Conservation (phyloP, 2,797 vertebrate genomes). For the Melanotaenia boesemani region DNA sequence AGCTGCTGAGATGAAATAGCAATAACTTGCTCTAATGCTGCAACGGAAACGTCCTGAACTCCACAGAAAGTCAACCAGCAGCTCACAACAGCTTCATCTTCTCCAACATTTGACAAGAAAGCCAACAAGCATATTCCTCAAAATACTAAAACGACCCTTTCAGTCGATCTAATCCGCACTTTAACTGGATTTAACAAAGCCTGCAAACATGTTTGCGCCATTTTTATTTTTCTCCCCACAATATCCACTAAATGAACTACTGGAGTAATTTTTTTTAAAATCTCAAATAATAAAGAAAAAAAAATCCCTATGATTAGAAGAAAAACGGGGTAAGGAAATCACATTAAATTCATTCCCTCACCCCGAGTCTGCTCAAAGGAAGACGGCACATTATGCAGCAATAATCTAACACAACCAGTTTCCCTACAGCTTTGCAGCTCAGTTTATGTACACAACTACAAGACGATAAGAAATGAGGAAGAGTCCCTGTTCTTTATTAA, state of each 20-base stretch:
- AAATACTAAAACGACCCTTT: conserved; percentile 9
- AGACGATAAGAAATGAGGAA: conserved; percentile 15
- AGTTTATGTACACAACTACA: conserved; percentile 54
- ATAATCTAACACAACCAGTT: conserved; percentile 53
- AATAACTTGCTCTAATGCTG: not conserved
- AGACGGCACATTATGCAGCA: conserved; percentile 55
- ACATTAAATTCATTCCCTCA: not conserved
- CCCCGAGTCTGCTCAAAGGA: conserved; percentile 39
- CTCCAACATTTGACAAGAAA: conserved; percentile 5
- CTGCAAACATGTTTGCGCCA: conserved; percentile 15
- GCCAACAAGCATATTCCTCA: not conserved
- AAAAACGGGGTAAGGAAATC: not conserved
- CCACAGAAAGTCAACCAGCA: not conserved
- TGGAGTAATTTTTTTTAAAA: conserved; percentile 4
- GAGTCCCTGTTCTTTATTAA: conserved; percentile 34
- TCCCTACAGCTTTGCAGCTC: conserved; percentile 47
- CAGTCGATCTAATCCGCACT: conserved; percentile 21
- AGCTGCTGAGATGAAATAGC: not conserved
- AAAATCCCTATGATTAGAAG: conserved; percentile 11
- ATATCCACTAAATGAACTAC: conserved; percentile 31
- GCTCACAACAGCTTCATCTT: conserved; percentile 1
- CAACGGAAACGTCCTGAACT: not conserved
- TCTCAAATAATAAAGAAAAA: conserved; percentile 20
- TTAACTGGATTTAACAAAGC: conserved; percentile 13
- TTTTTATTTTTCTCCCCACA: conserved; percentile 31